Evolutionary conservation across 2,888 invertebrate genomes (phyloP), one percentile per base, ranked within the genome.

Genomic region (Lypha dubia): DNA sequence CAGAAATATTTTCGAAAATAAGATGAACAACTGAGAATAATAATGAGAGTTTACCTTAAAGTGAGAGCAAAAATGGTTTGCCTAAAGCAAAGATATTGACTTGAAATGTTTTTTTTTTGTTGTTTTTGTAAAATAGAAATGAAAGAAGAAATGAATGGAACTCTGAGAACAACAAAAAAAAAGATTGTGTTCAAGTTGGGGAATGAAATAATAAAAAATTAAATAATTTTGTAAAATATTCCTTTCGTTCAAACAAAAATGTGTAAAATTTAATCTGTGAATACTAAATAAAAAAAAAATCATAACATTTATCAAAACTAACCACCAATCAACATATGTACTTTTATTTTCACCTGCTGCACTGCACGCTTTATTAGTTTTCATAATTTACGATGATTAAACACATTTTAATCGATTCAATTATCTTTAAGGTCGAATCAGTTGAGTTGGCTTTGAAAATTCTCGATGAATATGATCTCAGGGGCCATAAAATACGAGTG

Each of bases 391-490:
- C 46, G 17, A 0, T 60, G 15, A 32, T 32, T 44, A 58, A 0
- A 9, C 58, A 49, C 8, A 17, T 49, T 49, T 5, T 67, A 74
- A 49, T 56, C 28, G 24, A 41, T 17, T 68, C 28, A 53, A 62
- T 41, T 35, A 63, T 32, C 51, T 85, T 93, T 49, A 90, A 96
- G 95, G 93, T 95, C 75, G 99, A 99, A 92, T 99, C 99, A 5
- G 98, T 99, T 1, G 95, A 97, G 41, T 93, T 99, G 88, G 99
- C 99, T 0, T 91, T 99, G 74, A 96, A 97, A 84, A 94, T 99
- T 85, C 93, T 99, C 62, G 99, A 99, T 93, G 99, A 98, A 1
- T 95, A 94, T 87, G 94, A 96, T 83, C 92, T 96, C 7, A 95
- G 96, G 89, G 97, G 96, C 0, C 94, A 96, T 73, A 96, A 95